Conservation (phyloP, 2,888 invertebrate species). For the Acrocera orbiculus region DNA sequence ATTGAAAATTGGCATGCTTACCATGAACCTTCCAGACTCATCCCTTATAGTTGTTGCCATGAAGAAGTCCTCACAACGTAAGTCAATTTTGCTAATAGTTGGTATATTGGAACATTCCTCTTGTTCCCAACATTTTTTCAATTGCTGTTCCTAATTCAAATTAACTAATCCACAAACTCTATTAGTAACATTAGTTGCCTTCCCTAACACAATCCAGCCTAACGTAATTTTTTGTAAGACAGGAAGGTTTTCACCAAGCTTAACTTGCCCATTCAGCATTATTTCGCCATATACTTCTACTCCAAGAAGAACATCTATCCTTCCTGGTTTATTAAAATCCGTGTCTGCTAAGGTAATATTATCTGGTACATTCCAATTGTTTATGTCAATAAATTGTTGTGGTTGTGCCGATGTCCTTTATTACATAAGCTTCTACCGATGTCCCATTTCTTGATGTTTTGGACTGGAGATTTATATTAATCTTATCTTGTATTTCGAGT, state of each 20-base stretch:
- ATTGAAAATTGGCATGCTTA: background rate
- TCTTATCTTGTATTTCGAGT: no score
- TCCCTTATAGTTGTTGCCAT: background rate
- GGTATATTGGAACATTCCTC: no score
- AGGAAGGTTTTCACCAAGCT: background rate
- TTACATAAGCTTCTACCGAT: no score
- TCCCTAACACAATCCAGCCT: background rate
- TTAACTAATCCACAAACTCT: no score
- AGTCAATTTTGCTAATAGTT: no score
- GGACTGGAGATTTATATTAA: no score
- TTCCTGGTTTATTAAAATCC: background rate
- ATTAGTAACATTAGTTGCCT: background rate
- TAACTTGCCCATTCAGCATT: background rate
- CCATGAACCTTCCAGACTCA: background rate
- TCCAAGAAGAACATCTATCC: background rate
- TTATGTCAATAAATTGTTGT: no score
- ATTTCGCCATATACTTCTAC: background rate
- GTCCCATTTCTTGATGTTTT: no score
- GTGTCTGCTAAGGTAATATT: background rate
- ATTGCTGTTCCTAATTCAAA: background rate
- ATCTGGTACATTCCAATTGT: no score
- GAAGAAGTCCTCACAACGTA: no score
- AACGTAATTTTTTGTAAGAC: background rate
- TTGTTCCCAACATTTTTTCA: conserved; percentile 1
- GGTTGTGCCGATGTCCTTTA: no score